Evolutionary conservation across 2,888 invertebrate species (phyloP), one percentile per base, ranked within the genome.

Genomic region (Dendrolimus pini): DNA sequence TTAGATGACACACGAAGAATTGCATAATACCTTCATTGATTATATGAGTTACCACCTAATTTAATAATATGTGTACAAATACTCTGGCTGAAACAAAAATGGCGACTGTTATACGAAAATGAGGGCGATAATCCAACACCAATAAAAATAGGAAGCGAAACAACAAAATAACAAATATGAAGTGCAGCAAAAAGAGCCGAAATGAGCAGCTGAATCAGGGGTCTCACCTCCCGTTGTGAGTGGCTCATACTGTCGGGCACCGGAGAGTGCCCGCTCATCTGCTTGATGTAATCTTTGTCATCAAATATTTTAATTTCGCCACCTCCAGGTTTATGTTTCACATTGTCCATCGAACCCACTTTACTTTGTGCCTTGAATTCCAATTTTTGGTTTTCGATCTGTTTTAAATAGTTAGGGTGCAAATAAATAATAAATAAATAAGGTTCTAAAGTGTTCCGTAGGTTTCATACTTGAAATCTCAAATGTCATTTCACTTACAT

Each of bases 251-350:
- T 84, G 66, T 80, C 80, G 13, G 87, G 87, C 59, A 83, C 71
- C 60, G 90, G 85, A 18, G 90, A 86, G 58, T 78, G 80, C 30
- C 85, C 89, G 60, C 73, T 92, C 80, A 92, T 92, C 91, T 97
- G 96, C 90, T 95, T 96, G 83, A 97, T 93, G 92, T 97, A 97
- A 65, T 96, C 96, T 91, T 96, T 96, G 89, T 97, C 97, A 82
- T 97, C 96, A 85, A 97, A 97, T 78, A 97, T 97, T 92, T 97
- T 98, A 89, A 96, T 95, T 69, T 97, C 96, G 55, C 98, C 98
- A 63, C 98, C 98, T 71, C 97, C 96, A 60, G 98, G 97, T 91
- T 93, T 96, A 92, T 98, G 95, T 83, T 95, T 96, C 70, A 97
- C 94, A 89, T 97, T 97, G 86, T 97, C 96, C 92, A 97, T 80